phyloP scores from a whole-genome alignment of 2,113 vertebrate genomes.

The Tinamus guttatus region DNA sequence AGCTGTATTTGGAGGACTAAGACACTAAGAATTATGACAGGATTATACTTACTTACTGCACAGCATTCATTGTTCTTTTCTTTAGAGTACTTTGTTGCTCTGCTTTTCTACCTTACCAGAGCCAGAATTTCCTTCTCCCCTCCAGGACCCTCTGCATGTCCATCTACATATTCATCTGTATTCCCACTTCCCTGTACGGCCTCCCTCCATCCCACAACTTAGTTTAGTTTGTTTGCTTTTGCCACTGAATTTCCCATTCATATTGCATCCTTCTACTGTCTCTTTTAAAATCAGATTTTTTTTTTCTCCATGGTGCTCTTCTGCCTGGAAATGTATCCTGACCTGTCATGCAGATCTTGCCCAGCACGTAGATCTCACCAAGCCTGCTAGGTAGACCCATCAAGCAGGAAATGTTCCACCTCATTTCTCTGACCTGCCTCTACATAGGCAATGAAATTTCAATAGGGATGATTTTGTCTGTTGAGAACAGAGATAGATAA shows the following conservation, averaged over 20 bases:
- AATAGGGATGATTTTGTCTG: neutral
- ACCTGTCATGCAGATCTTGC: neutral
- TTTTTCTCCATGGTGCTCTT: neutral
- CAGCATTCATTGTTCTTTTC: neutral
- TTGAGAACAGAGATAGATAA: neutral
- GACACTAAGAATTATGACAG: neutral
- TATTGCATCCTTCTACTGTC: neutral
- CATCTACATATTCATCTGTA: neutral
- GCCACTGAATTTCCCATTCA: neutral
- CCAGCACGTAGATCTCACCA: neutral
- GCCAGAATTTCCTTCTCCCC: neutral
- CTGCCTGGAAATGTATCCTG: neutral
- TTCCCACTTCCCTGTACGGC: neutral
- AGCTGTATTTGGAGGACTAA: neutral
- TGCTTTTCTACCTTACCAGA: neutral
- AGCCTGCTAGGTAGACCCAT: neutral
- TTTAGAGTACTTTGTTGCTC: neutral
- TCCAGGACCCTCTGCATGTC: neutral
- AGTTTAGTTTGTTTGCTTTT: neutral
- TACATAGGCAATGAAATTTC: neutral
- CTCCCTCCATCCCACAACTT: neutral
- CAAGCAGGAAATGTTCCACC: neutral
- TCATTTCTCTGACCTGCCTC: neutral
- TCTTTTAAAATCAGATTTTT: neutral
- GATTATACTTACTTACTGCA: neutral